Conservation (phyloP, 2,888 invertebrate genomes). For the Machimus rusticus region DNA sequence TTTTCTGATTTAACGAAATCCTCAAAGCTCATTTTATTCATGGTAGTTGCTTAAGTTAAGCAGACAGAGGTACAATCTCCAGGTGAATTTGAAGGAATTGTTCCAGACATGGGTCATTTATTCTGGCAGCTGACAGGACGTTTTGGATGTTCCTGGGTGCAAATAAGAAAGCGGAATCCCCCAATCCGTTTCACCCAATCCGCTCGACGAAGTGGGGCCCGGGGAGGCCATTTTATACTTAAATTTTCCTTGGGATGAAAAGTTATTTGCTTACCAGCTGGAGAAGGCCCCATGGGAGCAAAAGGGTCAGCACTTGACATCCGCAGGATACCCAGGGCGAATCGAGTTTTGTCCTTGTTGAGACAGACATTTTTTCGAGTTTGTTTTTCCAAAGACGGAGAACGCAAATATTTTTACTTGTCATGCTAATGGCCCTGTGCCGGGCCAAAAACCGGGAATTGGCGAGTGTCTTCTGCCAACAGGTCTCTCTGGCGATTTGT, state of each 20-base stretch:
- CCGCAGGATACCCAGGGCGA: background rate
- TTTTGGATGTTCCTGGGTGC: background rate
- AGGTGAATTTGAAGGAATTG: background rate
- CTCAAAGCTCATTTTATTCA: background rate
- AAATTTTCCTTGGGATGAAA: background rate
- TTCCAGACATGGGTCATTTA: background rate
- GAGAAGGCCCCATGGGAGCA: background rate
- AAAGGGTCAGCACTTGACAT: constrained; percentile 7
- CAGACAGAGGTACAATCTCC: background rate
- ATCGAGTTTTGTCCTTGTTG: constrained; percentile 3
- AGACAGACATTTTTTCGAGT: background rate
- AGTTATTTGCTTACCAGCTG: background rate
- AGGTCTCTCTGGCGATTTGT: background rate
- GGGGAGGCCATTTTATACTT: background rate
- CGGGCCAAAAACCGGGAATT: background rate
- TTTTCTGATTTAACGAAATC: background rate
- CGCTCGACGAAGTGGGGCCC: background rate
- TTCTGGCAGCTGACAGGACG: background rate
- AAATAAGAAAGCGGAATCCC: background rate
- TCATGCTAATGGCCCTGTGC: background rate
- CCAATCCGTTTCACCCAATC: background rate
- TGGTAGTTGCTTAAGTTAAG: background rate
- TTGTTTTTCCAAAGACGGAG: background rate
- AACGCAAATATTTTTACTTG: constrained; percentile 16
- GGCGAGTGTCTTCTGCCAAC: background rate